These are phyloP conservation scores for Entomyzon cyanotis DNA, from an alignment of 2,113 vertebrate genomes.

Conservation along the genomic window DNA sequence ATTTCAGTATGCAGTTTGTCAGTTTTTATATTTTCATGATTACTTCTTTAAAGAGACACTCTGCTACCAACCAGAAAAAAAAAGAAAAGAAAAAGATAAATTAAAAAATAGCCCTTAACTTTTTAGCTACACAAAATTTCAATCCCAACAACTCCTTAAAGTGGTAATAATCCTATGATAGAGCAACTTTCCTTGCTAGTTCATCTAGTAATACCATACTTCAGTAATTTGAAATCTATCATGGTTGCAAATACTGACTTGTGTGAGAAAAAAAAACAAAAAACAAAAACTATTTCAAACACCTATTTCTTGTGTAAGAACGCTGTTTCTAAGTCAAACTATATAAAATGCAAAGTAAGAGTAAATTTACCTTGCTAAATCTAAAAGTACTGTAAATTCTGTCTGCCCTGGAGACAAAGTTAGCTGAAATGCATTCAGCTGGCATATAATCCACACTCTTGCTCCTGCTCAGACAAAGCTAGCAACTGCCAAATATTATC, in stretches of 20 bases:
- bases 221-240: background rate
- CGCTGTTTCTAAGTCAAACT: background rate
- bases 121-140: background rate
- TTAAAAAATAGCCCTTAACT: background rate
- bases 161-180: background rate
- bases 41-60: background rate
- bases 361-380: background rate
- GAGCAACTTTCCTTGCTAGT: background rate
- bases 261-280: background rate
- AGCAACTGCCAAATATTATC: slow-evolving; percentile 69
- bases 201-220: background rate
- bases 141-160: background rate
- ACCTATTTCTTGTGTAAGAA: background rate
- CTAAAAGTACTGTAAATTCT: background rate
- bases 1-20: background rate
- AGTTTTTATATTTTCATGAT: background rate
- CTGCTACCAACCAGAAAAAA: background rate
- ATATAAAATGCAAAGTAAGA: background rate
- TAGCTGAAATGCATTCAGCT: slow-evolving; percentile 75
- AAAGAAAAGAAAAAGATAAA: background rate
- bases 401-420: slow-evolving; percentile 48
- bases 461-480: slow-evolving; percentile 63
- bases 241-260: background rate
- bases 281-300: background rate
- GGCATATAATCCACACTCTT: slow-evolving; percentile 53